These are phyloP conservation scores for Rosalia funebris DNA, from an alignment of 2,888 invertebrate species.

Conservation along the genomic window DNA sequence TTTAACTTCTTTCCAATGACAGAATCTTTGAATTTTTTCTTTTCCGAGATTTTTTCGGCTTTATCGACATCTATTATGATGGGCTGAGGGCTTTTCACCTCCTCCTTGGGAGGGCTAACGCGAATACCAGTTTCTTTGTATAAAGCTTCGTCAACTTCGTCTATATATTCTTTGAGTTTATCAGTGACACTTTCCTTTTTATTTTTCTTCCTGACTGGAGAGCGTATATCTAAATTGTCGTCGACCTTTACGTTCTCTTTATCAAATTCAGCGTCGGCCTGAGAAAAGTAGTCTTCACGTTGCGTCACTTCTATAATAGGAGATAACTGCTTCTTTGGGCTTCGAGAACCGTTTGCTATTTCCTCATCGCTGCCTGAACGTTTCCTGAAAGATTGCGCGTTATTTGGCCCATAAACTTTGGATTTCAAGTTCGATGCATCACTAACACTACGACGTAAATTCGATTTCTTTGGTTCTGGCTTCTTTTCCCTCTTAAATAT, in stretches of 20 bases:
- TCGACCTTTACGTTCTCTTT: constrained; percentile 48
- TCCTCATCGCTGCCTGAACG: constrained; percentile 64
- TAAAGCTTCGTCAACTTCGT: constrained; percentile 58
- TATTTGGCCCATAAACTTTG: constrained; percentile 51
- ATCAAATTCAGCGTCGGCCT: constrained; percentile 30
- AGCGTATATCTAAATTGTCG: constrained; percentile 37
- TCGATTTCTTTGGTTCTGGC: constrained; percentile 67
- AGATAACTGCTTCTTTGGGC: constrained; percentile 76
- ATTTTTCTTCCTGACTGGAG: constrained; percentile 42
- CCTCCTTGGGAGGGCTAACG: constrained; percentile 42
- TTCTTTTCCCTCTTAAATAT: constrained; percentile 72
- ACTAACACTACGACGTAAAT: constrained; percentile 64
- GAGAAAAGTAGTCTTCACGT: constrained; percentile 73
- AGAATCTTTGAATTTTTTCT: constrained; percentile 49
- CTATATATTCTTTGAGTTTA: constrained; percentile 58
- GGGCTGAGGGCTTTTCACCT: constrained; percentile 48
- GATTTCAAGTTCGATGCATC: constrained; percentile 71
- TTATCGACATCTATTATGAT: constrained; percentile 63
- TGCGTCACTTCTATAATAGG: constrained; percentile 83
- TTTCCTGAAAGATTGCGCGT: constrained; percentile 60
- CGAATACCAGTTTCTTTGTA: constrained; percentile 57
- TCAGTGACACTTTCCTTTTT: constrained; percentile 56
- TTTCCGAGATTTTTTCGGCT: constrained; percentile 58
- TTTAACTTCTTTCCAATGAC: constrained; percentile 54
- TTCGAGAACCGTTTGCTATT: constrained; percentile 60